phyloP scores from a whole-genome alignment of 2,888 invertebrate genomes.

The Drosophila putrida region DNA sequence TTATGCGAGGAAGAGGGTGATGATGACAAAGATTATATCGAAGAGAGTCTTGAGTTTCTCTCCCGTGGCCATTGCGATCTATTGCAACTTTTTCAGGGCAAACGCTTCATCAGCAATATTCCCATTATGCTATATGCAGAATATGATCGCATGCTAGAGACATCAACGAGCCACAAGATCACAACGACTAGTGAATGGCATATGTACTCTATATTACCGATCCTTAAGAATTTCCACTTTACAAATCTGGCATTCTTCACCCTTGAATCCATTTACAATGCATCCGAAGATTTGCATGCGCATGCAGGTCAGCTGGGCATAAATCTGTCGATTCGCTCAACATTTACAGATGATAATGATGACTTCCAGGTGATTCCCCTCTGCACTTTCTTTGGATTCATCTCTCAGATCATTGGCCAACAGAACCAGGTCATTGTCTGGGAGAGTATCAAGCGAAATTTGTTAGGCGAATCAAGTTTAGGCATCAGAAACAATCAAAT shows the following conservation, averaged over 20 bases:
- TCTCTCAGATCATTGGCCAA: conserved; percentile 47
- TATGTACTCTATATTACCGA: conserved; percentile 78
- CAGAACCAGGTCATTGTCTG: conserved; percentile 55
- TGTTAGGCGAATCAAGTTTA: conserved; percentile 40
- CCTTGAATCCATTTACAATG: conserved; percentile 78
- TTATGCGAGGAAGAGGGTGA: conserved; percentile 15
- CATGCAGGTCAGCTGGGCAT: conserved; percentile 50
- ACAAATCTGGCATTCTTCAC: conserved; percentile 73
- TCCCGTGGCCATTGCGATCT: conserved; percentile 69
- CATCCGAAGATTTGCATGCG: conserved; percentile 33
- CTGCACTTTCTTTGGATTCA: conserved; percentile 66
- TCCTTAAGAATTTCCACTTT: conserved; percentile 65
- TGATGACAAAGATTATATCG: conserved; percentile 24
- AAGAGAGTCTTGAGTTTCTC: conserved; percentile 55
- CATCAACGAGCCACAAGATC: conserved; percentile 25
- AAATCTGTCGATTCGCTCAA: conserved; percentile 59
- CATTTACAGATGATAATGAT: conserved; percentile 20
- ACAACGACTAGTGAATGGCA: conserved; percentile 68
- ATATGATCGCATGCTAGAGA: conserved; percentile 26
- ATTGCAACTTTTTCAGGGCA: conserved; percentile 60
- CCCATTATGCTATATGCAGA: conserved; percentile 56
- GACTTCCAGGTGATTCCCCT: conserved; percentile 48
- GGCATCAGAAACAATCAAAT: conserved; percentile 47
- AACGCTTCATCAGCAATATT: conserved; percentile 61
- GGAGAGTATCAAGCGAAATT: conserved; percentile 68